Conservation (phyloP, 2,888 invertebrate genomes). For the Lamellibrachia columna region DNA sequence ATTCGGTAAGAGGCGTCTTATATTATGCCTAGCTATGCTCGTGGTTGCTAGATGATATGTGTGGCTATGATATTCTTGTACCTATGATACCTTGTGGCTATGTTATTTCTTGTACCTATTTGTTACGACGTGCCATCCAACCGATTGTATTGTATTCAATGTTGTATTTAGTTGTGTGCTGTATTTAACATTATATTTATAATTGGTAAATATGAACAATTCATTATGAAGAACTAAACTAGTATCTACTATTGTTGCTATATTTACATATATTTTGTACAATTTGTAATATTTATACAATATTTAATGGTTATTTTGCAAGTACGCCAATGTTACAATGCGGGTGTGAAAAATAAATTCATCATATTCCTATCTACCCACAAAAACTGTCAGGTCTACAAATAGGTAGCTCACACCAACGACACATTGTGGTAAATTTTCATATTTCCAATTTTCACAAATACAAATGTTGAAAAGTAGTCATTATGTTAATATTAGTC, state of each 20-base stretch:
- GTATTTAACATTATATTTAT: background rate
- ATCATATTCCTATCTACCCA: background rate
- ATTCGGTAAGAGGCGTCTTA: too few relatives aligned
- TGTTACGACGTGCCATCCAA: background rate
- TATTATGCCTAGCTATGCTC: too few relatives aligned
- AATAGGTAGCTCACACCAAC: background rate
- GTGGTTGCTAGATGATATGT: too few relatives aligned
- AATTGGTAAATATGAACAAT: background rate
- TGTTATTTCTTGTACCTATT: background rate
- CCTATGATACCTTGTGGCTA: background rate
- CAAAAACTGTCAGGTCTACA: background rate
- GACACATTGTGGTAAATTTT: background rate
- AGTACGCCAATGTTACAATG: slow-evolving; percentile 14
- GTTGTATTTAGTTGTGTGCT: background rate
- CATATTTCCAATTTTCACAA: too few relatives aligned
- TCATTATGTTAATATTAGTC: too few relatives aligned
- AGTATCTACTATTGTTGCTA: background rate
- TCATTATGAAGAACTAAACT: background rate
- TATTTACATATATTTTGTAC: slow-evolving; percentile 21
- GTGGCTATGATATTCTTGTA: too few relatives aligned
- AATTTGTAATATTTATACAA: slow-evolving; percentile 8
- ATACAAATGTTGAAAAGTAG: too few relatives aligned
- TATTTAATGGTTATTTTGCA: background rate
- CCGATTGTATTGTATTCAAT: background rate
- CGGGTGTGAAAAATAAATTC: background rate